A percentile compares a stretch with the other conserved stretches of the same genome.
Conservation (phyloP, 2,113 vertebrate species). For the Embiotoca jacksoni region DNA sequence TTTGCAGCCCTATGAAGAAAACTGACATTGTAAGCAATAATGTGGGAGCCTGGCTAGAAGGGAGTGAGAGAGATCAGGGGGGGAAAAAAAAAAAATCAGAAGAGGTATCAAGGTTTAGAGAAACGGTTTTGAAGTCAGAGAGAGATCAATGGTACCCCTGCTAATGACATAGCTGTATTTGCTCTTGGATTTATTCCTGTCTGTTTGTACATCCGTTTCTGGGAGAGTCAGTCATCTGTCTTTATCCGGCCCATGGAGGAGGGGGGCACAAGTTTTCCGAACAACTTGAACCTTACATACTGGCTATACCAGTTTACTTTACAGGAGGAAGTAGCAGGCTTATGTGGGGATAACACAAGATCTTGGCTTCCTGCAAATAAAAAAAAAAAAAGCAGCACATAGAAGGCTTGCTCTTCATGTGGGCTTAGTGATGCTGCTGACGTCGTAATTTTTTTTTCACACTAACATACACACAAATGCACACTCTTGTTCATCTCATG, state of each 20-base stretch:
- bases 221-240: constrained; percentile 28
- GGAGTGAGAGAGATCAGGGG: constrained; percentile 10
- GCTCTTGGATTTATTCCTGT: constrained; percentile 48
- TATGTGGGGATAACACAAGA: constrained; percentile 27
- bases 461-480: constrained; percentile 9
- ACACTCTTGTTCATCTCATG: constrained; percentile 11
- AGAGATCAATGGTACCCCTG: constrained; percentile 27
- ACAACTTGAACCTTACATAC: constrained; percentile 42
- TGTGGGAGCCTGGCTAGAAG: background rate
- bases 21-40: too few species aligned
- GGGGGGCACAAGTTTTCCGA: constrained; percentile 39
- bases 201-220: constrained; percentile 35
- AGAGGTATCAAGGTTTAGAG: background rate
- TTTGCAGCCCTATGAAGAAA: too few species aligned
- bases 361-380: background rate
- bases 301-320: constrained; percentile 26
- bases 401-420: constrained; percentile 28
- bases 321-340: constrained; percentile 3
- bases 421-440: constrained; percentile 13
- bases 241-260: constrained; percentile 32
- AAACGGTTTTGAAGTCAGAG: constrained; percentile 29
- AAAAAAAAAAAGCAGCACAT: background rate
- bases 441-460: background rate
- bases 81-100: constrained; percentile 5
- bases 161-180: constrained; percentile 26